Base-by-base conservation (phyloP, 2,113 vertebrate species). In the Coptodon rendalli region DNA sequence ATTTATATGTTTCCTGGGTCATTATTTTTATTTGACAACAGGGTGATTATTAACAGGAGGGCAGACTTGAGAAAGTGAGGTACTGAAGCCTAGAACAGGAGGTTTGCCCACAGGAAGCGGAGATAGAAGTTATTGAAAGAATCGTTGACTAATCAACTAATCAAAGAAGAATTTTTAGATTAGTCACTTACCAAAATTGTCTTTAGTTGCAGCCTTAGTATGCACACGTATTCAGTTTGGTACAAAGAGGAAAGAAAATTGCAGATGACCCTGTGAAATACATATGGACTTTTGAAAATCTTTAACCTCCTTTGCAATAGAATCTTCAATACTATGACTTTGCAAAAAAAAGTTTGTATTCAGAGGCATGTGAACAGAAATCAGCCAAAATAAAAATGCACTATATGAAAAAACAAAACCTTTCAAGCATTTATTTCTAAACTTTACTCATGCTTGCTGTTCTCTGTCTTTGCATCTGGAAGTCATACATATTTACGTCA, bases 401-500 rank as follows among this genome's bases (percentile, higher is more conserved):
- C 9, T 12, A 34, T n/a, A 84, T 7, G 31, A 38, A 57, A 78
- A 53, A 57, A 78, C 38, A 79, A 45, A 22, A 56, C 9, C 40
- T 73, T 73, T 29, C 3, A 57, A n/a, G 11, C 8, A 2, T 52
- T 66, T 17, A n/a, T 63, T 48, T 52, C 43, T 48, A 13, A 78
- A 43, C 36, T 31, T 45, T 48, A 54, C 40, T 19, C 2, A 6
- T 57, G 48, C 16, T 38, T 48, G n/a, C 6, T 76, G 4, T 24
- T 54, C 24, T 82, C 34, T 57, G 19, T 4, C 16, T 84, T 56
- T 63, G 13, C 29, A 81, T 36, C n/a, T 22, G 8, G 22, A 83
- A 22, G 24, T 24, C 80, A 82, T 9, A 57, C 19, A 63, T 76
- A 87, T 90, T 86, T 80, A 17, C 52, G 14, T 83, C 57, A 90